These are phyloP conservation scores for Diadophis punctatus DNA, from an alignment of 2,113 vertebrate genomes.

Conservation along the genomic window DNA sequence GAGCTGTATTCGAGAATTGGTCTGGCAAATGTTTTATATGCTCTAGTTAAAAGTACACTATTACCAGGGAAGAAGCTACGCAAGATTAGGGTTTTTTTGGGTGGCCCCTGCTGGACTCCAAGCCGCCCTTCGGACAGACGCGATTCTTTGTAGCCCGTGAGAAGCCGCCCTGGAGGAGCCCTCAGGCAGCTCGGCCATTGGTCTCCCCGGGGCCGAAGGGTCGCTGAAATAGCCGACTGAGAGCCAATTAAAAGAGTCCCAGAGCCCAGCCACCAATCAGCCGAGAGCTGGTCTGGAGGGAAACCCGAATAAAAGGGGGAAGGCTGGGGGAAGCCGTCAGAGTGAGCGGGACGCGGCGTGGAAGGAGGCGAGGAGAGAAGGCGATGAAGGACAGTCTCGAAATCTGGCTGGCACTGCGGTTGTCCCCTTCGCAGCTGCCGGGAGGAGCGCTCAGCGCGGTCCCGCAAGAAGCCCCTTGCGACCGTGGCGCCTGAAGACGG, in stretches of 20 bases:
- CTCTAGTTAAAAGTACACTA: too few relatives aligned
- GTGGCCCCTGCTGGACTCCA: neutral
- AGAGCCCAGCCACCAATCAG: neutral
- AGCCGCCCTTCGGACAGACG: neutral
- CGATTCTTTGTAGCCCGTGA: too few relatives aligned
- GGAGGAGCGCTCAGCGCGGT: too few relatives aligned
- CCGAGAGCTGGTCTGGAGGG: neutral
- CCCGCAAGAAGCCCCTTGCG: neutral
- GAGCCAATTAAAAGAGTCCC: neutral
- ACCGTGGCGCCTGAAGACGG: neutral
- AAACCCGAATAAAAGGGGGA: neutral
- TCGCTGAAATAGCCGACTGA: neutral
- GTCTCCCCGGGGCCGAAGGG: neutral
- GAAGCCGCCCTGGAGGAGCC: neutral
- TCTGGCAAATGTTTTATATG: too few relatives aligned
- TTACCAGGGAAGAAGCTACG: too few relatives aligned
- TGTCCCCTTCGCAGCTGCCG: neutral
- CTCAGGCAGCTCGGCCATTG: neutral
- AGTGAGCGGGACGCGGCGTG: neutral
- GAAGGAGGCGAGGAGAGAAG: fast-evolving
- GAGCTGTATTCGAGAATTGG: too few relatives aligned
- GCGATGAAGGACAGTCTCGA: too few relatives aligned
- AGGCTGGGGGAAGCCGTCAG: too few relatives aligned
- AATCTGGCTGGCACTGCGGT: neutral
- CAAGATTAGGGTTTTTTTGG: too few relatives aligned